Base-by-base conservation (phyloP, 2,797 vertebrate species). In the Neosilurus mollespiculum region DNA sequence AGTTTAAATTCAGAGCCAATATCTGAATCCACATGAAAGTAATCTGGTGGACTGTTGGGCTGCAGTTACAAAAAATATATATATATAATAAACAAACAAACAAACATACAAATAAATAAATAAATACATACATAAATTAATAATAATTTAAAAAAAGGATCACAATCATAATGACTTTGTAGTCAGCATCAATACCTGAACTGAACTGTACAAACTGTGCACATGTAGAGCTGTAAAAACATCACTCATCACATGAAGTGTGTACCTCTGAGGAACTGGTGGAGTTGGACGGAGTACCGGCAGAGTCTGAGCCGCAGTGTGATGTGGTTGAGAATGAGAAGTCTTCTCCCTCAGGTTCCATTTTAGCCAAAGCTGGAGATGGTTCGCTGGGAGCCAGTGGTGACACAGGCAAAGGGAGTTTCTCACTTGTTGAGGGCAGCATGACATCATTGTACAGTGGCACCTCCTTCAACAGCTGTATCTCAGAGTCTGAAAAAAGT, bases 381-480 rank as follows among this genome's bases (percentile, higher is more conserved):
- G 86, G 11, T 67, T 88, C 81, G 8, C 83, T 89, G 93, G 93
- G 93, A 76, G 96, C 94, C 81, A 97, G 93, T 81, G 96, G 95
- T 86, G 97, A 97, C 89, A 99, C 93, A 4, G 78, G 80, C 73
- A 93, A 86, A 83, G 94, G 92, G 90, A 97, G 89, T 89, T 96
- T 96, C 89, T 97, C 96, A 87, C 92, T 95, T 86, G 95, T 95
- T 84, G 97, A 95, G 81, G 97, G 97, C 87, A 99, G 96, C 98
- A 99, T 99, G 83, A 99, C 97, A 87, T 99, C 98, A 0, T 98
- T 99, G 94, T 98, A 99, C 83, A 99, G 92, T 61, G 97, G 96
- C 84, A 95, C 96, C 80, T 98, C 97, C 86, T 97, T 95, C 91
- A 93, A 91, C 80, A 95, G 90, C 87, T 95, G 94, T 61, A 96